A percentile compares a stretch with the other conserved stretches of the same genome.
These are phyloP conservation scores for Chiloscyllium punctatum DNA, from an alignment of 2,797 vertebrate species.

Conservation along the genomic window DNA sequence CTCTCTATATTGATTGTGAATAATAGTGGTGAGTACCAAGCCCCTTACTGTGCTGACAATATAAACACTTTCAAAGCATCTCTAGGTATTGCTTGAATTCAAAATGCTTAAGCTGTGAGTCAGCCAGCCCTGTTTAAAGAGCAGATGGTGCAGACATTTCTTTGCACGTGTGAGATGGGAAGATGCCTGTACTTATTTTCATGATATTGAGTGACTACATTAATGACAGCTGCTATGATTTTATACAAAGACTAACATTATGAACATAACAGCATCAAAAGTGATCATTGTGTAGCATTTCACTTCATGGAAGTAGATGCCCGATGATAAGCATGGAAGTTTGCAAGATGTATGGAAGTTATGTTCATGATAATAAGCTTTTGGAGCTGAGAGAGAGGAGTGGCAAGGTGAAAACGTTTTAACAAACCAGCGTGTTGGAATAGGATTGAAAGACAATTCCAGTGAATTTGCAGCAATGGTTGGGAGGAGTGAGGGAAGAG, in stretches of 20 bases:
- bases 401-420: neutral
- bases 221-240: neutral
- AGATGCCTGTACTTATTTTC: neutral
- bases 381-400: neutral
- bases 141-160: neutral
- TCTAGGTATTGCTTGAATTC: neutral
- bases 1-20: neutral
- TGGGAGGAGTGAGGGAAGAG: too few relatives aligned
- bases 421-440: neutral
- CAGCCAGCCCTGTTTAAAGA: neutral
- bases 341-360: neutral
- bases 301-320: neutral
- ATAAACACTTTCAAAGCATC: conserved; percentile 13
- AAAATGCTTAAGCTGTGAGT: neutral
- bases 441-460: neutral
- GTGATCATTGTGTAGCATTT: neutral
- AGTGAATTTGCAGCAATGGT: neutral
- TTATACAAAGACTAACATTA: neutral
- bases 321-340: neutral
- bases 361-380: neutral
- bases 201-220: neutral
- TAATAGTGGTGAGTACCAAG: neutral
- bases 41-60: neutral
- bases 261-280: neutral
- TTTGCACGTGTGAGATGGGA: too few relatives aligned